A percentile compares a stretch with the other conserved stretches of the same genome.
Evolutionary conservation across 1,140 invertebrate species (phyloP).

Genomic region (Xylocopa sonorina): DNA sequence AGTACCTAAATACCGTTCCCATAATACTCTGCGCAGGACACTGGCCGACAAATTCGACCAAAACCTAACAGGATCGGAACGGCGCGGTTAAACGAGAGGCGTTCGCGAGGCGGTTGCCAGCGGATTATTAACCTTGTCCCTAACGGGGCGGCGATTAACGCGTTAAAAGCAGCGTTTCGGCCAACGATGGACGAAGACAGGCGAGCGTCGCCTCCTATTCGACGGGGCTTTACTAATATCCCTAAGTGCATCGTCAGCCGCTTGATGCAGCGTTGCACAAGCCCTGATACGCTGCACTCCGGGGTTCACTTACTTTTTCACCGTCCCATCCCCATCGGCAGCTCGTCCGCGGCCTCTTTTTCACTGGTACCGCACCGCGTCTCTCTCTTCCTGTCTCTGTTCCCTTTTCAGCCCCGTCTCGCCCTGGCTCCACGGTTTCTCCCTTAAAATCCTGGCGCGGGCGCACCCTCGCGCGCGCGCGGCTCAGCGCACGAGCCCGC

Average conservation of each 20-base stretch:
- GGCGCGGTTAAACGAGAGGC: not conserved
- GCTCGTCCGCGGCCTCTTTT: constrained; percentile 34
- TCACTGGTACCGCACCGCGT: constrained; percentile 44
- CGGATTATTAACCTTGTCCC: constrained; percentile 39
- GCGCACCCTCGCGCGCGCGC: not conserved
- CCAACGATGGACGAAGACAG: constrained; percentile 41
- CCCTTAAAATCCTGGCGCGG: not conserved
- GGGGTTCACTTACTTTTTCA: constrained; percentile 43
- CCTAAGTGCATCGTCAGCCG: constrained; percentile 77
- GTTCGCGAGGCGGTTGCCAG: not conserved
- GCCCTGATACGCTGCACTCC: constrained; percentile 66
- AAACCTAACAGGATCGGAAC: not conserved
- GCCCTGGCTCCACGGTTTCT: constrained; percentile 3
- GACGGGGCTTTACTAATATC: constrained; percentile 75
- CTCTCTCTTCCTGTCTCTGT: constrained; percentile 19
- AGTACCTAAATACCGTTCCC: not conserved
- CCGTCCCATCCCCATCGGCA: constrained; percentile 5
- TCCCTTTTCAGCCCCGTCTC: constrained; percentile 26
- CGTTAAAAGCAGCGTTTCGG: constrained; percentile 46
- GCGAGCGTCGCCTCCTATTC: constrained; percentile 42
- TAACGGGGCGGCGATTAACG: constrained; percentile 33
- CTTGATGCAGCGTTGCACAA: constrained; percentile 66
- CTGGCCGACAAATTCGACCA: not conserved
- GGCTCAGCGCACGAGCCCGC: no score
- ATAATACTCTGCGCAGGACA: not conserved